These are phyloP conservation scores for Fulmarus glacialis DNA, from an alignment of 2,113 vertebrate species.

Conservation along the genomic window DNA sequence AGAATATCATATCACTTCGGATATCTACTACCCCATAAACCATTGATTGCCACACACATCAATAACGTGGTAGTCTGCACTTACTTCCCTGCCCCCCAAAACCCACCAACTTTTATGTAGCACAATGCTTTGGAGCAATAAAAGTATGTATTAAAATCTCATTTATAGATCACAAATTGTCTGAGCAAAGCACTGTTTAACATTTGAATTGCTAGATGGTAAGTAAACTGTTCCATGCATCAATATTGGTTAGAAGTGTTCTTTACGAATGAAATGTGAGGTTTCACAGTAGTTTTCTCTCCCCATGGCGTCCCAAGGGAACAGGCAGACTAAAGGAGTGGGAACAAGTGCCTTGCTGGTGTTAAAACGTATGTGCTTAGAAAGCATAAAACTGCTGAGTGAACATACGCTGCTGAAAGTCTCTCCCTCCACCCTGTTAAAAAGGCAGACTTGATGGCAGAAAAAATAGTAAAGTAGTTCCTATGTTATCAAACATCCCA, in stretches of 20 bases:
- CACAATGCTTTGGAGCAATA: background rate
- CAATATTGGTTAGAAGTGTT: background rate
- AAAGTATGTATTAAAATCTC: background rate
- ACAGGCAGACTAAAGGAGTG: background rate
- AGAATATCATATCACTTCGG: background rate
- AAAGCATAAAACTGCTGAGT: background rate
- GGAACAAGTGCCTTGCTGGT: background rate
- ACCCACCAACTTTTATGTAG: background rate
- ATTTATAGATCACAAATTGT: background rate
- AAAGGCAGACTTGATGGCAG: background rate
- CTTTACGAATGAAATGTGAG: background rate
- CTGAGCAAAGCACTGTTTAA: background rate
- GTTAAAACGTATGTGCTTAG: background rate
- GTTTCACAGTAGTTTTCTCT: background rate
- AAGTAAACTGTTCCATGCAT: background rate
- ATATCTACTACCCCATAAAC: background rate
- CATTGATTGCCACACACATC: background rate
- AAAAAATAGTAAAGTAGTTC: background rate
- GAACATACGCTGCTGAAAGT: background rate
- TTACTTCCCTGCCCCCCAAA: background rate
- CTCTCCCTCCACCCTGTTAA: background rate
- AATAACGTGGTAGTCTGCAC: background rate
- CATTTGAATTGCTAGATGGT: background rate
- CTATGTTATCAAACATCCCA: background rate
- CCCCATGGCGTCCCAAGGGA: background rate